A percentile compares a stretch with the other conserved stretches of the same genome.
These are phyloP conservation scores for Toxotes lorentzi DNA, from an alignment of 2,797 vertebrate genomes.

Conservation along the genomic window DNA sequence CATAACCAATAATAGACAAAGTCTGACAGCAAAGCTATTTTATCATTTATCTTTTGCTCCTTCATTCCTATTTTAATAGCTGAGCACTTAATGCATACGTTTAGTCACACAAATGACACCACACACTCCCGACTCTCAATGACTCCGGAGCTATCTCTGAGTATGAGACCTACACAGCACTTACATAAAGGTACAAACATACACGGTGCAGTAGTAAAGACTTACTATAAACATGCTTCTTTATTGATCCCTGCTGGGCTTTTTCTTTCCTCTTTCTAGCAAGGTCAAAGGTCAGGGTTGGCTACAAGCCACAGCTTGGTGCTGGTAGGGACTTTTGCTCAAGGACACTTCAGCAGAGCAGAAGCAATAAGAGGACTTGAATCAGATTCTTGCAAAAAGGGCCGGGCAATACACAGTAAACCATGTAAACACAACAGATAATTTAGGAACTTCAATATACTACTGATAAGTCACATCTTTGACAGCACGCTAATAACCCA, in stretches of 20 bases:
- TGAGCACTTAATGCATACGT: slow-evolving; percentile 17
- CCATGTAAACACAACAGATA: background rate
- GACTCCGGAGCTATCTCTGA: background rate
- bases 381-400: background rate
- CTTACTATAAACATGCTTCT: slow-evolving; percentile 35
- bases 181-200: slow-evolving; percentile 35
- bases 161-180: slow-evolving; percentile 6
- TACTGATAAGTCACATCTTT: background rate
- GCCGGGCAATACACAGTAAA: background rate
- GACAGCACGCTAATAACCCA: background rate
- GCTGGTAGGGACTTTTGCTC: background rate
- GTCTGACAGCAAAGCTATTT: slow-evolving; percentile 38
- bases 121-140: slow-evolving; percentile 1
- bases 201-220: slow-evolving; percentile 23
- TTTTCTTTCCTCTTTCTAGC: slow-evolving; percentile 23
- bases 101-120: slow-evolving; percentile 16
- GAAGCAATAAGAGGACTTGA: background rate
- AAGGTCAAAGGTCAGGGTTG: slow-evolving; percentile 47
- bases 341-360: slow-evolving; percentile 37
- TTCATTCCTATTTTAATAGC: slow-evolving; percentile 11
- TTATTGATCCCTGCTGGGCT: slow-evolving; percentile 39
- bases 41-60: slow-evolving; percentile 25
- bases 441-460: background rate
- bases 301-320: slow-evolving; percentile 17
- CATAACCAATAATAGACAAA: slow-evolving; percentile 23